Evolutionary conservation across 2,797 vertebrate species (phyloP).

Genomic region (Neosilurus mollespiculum): DNA sequence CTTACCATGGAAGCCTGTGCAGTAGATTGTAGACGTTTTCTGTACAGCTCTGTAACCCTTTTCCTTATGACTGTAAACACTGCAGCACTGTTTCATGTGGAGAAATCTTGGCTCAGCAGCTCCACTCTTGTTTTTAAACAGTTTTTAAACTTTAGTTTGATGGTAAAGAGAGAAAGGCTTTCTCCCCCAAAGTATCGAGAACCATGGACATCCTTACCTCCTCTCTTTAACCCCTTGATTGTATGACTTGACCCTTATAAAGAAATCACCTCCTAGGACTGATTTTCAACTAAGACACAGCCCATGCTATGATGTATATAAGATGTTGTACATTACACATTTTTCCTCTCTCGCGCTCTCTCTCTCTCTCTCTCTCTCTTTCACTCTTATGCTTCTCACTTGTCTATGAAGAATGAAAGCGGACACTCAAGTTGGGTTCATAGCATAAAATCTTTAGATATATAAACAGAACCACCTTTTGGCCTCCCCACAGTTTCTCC

Average conservation of each 20-base stretch:
- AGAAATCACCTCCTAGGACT: constrained; percentile 99
- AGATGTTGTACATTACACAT: constrained; percentile 99
- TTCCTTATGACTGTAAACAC: constrained; percentile 85
- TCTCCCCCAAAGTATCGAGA: constrained; percentile 99
- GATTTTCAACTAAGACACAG: constrained; percentile 98
- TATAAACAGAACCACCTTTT: constrained; percentile 69
- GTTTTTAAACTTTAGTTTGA: constrained; percentile 89
- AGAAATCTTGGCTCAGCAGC: constrained; percentile 85
- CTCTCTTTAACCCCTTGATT: constrained; percentile 96
- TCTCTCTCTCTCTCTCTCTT: constrained; percentile 79
- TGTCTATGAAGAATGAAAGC: constrained; percentile 74
- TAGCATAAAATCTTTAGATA: constrained; percentile 69
- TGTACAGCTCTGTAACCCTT: constrained; percentile 90
- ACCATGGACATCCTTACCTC: constrained; percentile 99
- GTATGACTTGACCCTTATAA: constrained; percentile 95
- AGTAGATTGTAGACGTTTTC: constrained; percentile 97
- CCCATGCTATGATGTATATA: constrained; percentile 97
- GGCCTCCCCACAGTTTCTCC: constrained; percentile 69
- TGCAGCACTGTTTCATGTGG: constrained; percentile 87
- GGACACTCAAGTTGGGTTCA: constrained; percentile 79
- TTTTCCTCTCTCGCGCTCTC: constrained; percentile 54
- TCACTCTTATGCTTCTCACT: constrained; percentile 80
- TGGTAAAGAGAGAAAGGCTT: constrained; percentile 94
- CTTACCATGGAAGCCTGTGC: constrained; percentile 91
- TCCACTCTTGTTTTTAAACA: constrained; percentile 93